Evolutionary conservation across 2,888 invertebrate genomes (phyloP).

Genomic region (Cryptus viduatorius): DNA sequence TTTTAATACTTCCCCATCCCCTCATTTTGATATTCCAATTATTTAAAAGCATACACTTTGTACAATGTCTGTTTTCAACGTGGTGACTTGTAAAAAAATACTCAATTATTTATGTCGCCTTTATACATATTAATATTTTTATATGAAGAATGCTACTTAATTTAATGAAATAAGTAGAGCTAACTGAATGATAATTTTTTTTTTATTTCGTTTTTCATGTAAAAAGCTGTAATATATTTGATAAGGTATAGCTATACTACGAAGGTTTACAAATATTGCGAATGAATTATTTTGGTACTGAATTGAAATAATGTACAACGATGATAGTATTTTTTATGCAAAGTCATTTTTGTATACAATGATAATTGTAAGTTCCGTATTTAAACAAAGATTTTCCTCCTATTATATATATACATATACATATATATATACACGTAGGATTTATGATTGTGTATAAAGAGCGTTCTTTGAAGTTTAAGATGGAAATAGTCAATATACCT

Average conservation of each 20-base stretch:
- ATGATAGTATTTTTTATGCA: conserved; percentile 78
- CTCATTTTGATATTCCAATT: conserved; percentile 74
- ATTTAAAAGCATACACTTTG: conserved; percentile 80
- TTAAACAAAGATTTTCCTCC: conserved; percentile 76
- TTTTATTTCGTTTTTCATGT: conserved; percentile 73
- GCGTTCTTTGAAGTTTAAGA: conserved; percentile 75
- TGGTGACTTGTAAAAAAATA: conserved; percentile 80
- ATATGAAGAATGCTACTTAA: conserved; percentile 79
- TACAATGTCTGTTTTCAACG: conserved; percentile 79
- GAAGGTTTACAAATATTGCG: conserved; percentile 70
- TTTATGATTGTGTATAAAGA: conserved; percentile 78
- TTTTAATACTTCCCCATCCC: conserved; percentile 77
- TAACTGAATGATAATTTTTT: conserved; percentile 46
- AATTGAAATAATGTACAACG: conserved; percentile 78
- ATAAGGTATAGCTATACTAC: conserved; percentile 70
- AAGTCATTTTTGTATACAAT: conserved; percentile 82
- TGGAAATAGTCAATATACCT: conserved; percentile 83
- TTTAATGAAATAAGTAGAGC: conserved; percentile 79
- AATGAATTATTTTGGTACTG: conserved; percentile 73
- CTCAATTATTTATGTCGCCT: conserved; percentile 83
- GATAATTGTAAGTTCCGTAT: conserved; percentile 76
- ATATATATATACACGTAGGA: conserved; percentile 68
- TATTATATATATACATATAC: conserved; percentile 70
- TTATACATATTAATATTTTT: conserved; percentile 79
- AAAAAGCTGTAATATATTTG: conserved; percentile 83